Evolutionary conservation across 37 sponge, comb jelly and placozoan genomes (phyloP).

Genomic region (Crambe crambe): DNA sequence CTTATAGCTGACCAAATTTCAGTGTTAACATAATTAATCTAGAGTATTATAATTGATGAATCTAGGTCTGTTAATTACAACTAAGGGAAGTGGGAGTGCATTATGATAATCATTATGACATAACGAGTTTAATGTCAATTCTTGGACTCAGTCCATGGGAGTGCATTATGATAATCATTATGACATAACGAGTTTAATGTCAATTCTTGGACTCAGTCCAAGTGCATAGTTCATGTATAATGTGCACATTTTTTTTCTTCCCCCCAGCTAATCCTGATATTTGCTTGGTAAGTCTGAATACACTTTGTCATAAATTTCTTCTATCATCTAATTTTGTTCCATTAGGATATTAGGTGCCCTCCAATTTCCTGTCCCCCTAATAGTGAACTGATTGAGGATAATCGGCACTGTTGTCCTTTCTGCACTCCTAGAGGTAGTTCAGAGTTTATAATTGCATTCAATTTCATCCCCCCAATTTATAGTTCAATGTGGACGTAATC

Average conservation of each 20-base stretch:
- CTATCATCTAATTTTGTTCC: neutral
- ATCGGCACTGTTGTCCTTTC: neutral
- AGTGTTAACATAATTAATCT: too few species aligned
- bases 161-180: too few species aligned
- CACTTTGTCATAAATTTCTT: neutral
- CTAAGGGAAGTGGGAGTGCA: too few species aligned
- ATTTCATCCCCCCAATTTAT: neutral
- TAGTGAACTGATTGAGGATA: neutral
- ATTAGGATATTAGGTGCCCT: neutral
- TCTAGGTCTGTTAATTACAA: too few species aligned
- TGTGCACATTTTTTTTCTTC: neutral
- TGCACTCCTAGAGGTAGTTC: slow-evolving; percentile 2
- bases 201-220: too few species aligned
- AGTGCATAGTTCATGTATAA: too few species aligned
- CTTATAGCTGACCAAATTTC: too few species aligned
- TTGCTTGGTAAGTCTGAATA: neutral
- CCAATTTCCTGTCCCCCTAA: neutral
- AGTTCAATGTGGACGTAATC: neutral
- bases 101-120: too few species aligned
- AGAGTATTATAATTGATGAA: too few species aligned
- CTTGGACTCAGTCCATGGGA: too few species aligned
- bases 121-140: too few species aligned
- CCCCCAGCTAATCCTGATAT: neutral
- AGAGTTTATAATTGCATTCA: neutral
- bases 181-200: too few species aligned